Evolutionary conservation across 2,113 vertebrate genomes (phyloP).

Genomic region (Microtus pennsylvanicus): DNA sequence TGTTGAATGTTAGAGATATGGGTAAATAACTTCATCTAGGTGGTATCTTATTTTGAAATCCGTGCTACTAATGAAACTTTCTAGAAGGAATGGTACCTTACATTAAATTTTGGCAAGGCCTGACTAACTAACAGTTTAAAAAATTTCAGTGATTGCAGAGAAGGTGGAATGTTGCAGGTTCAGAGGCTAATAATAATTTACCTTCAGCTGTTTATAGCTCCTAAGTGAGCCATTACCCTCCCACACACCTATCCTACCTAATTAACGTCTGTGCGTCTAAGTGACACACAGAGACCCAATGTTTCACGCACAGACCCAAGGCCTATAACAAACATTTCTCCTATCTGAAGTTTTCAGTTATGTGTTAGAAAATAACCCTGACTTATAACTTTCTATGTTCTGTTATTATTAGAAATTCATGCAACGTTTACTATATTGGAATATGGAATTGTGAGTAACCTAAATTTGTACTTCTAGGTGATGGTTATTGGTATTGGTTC

Average conservation of each 20-base stretch:
- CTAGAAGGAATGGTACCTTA: too few relatives aligned
- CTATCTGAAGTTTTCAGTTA: not conserved
- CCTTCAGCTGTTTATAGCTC: not conserved
- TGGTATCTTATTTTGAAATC: too few relatives aligned
- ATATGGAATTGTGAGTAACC: not conserved
- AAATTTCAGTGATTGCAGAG: not conserved
- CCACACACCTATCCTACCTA: not conserved
- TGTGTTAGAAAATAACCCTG: not conserved
- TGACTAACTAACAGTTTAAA: too few relatives aligned
- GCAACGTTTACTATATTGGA: not conserved
- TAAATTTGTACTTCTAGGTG: not conserved
- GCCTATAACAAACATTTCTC: not conserved
- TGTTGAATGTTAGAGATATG: too few relatives aligned
- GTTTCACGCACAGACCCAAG: not conserved
- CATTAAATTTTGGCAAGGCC: too few relatives aligned
- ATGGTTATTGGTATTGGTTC: not conserved
- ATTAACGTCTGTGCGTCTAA: not conserved
- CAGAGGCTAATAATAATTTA: not conserved
- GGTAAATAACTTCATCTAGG: too few relatives aligned
- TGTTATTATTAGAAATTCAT: not conserved
- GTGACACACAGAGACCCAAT: not conserved
- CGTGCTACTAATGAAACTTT: too few relatives aligned
- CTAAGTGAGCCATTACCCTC: not conserved
- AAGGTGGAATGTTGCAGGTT: not conserved
- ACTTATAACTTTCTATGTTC: not conserved